Evolutionary conservation across 2,113 vertebrate species (phyloP).

Genomic region (Telmatochromis brichardi): DNA sequence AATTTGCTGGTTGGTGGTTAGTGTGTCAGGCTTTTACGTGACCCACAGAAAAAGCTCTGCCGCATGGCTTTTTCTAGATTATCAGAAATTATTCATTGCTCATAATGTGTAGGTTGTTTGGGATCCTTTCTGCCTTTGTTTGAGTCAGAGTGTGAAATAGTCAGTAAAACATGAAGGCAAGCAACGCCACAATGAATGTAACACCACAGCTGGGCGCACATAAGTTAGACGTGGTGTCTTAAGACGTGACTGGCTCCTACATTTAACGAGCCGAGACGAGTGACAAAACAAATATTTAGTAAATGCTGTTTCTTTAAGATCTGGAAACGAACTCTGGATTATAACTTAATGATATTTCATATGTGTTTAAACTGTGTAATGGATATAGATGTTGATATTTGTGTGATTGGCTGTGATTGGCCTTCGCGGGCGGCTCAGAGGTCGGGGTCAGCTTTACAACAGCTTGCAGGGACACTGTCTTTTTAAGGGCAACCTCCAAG

Average conservation of each 20-base stretch:
- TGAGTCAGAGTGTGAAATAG: conserved; percentile 46
- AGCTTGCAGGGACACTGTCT: neutral
- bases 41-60: conserved; percentile 27
- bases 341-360: neutral
- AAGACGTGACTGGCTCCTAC: neutral
- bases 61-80: conserved; percentile 16
- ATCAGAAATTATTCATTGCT: conserved; percentile 39
- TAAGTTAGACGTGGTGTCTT: neutral
- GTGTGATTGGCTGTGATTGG: neutral
- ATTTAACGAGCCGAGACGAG: neutral
- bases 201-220: conserved; percentile 10
- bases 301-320: neutral
- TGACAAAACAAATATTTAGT: neutral
- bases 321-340: neutral
- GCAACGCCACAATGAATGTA: neutral
- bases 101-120: conserved; percentile 46
- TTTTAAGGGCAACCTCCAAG: neutral
- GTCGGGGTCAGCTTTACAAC: neutral
- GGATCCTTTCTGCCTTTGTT: conserved; percentile 46
- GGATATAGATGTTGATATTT: neutral
- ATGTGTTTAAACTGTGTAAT: neutral
- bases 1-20: neutral
- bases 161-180: conserved; percentile 36
- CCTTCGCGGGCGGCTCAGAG: neutral
- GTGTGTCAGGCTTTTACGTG: conserved; percentile 21